Evolutionary conservation across 2,888 invertebrate genomes (phyloP).

Genomic region (Apocheima hispidaria): DNA sequence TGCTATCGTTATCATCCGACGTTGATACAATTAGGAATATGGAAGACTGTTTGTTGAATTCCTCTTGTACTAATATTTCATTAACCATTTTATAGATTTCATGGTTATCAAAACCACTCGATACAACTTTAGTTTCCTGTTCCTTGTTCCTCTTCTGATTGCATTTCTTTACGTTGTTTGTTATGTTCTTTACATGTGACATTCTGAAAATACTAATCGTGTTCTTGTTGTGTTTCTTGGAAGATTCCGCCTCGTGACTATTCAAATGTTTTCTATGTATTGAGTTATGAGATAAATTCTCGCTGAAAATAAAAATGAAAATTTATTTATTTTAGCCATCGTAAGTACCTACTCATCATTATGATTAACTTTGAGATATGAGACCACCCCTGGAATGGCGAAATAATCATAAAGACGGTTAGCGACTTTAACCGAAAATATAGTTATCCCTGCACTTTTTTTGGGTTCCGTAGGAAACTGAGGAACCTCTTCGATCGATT

Average conservation of each 20-base stretch:
- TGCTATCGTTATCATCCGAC: conserved; percentile 49
- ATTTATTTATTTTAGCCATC: too few relatives aligned
- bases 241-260: conserved; percentile 3
- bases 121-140: conserved; percentile 43
- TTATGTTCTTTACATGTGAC: conserved; percentile 33
- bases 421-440: too few relatives aligned
- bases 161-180: not conserved
- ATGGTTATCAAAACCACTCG: conserved; percentile 49
- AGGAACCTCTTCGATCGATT: too few relatives aligned
- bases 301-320: conserved; percentile 25
- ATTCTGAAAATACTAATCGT: conserved; percentile 42
- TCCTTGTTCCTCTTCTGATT: conserved; percentile 2
- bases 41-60: conserved; percentile 52
- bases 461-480: too few relatives aligned
- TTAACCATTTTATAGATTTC: conserved; percentile 50
- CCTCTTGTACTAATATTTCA: conserved; percentile 47
- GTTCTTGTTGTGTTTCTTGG: conserved; percentile 16
- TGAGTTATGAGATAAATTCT: conserved; percentile 3
- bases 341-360: too few relatives aligned
- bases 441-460: too few relatives aligned
- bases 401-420: too few relatives aligned
- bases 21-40: conserved; percentile 58
- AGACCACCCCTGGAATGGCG: too few relatives aligned
- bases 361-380: too few relatives aligned
- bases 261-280: not conserved